Evolutionary conservation across 2,113 vertebrate species (phyloP).

Genomic region (Chrysemys picta): DNA sequence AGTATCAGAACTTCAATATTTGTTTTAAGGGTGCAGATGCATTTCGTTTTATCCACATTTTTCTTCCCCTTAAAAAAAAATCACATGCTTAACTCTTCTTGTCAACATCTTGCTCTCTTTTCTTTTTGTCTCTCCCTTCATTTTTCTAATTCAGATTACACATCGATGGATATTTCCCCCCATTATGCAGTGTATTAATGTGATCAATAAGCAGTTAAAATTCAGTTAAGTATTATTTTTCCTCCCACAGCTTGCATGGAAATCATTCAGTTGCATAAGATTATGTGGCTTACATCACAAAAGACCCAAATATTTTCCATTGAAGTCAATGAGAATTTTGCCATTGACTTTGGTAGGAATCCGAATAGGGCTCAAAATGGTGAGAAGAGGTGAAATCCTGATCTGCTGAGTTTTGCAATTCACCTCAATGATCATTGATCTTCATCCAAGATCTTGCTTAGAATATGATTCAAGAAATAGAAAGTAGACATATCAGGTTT

Average conservation of each 20-base stretch:
- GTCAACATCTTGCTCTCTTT: not conserved
- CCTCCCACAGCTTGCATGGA: not conserved
- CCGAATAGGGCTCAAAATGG: too few species aligned
- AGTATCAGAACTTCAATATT: not conserved
- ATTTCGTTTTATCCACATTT: constrained; percentile 3
- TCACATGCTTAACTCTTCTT: not conserved
- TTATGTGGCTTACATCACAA: not conserved
- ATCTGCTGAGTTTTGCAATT: not conserved
- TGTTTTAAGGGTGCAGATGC: not conserved
- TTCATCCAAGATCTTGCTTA: not conserved
- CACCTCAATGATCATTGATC: not conserved
- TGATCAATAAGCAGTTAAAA: not conserved
- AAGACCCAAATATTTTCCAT: not conserved
- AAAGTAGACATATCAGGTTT: not conserved
- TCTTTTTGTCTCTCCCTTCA: not conserved
- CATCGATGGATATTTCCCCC: not conserved
- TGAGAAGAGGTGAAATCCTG: not conserved
- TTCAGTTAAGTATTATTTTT: not conserved
- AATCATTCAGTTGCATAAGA: not conserved
- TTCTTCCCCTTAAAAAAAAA: constrained; percentile 1
- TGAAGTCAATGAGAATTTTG: not conserved
- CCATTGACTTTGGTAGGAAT: not conserved
- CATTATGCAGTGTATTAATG: not conserved
- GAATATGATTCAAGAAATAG: not conserved
- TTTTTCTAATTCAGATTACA: not conserved